phyloP scores from a whole-genome alignment of 2,797 vertebrate genomes.

The Varecia variegata region DNA sequence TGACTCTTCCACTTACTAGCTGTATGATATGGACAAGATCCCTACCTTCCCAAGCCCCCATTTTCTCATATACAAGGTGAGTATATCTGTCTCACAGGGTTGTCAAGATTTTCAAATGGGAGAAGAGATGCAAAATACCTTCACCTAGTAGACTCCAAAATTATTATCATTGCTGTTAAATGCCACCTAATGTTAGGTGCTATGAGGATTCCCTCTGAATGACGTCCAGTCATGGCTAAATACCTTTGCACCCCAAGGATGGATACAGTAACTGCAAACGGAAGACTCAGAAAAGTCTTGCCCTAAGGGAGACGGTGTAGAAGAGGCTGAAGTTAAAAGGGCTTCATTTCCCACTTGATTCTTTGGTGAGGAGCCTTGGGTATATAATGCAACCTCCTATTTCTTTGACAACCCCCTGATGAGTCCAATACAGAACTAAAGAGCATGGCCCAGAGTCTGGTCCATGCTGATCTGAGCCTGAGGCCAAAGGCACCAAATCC shows the following conservation, averaged over 20 bases:
- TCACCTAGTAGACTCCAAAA: neutral
- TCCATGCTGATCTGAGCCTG: neutral
- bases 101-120: neutral
- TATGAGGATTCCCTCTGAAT: neutral
- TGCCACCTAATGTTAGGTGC: neutral
- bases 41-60: neutral
- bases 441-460: neutral
- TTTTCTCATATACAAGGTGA: neutral
- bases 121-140: neutral
- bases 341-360: neutral
- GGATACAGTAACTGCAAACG: neutral
- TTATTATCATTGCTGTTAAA: neutral
- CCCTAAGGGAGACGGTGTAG: neutral
- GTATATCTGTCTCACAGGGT: neutral
- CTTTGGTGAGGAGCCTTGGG: neutral
- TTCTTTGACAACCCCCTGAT: neutral
- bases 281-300: neutral
- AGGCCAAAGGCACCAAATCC: neutral
- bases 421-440: neutral
- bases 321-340: too few relatives aligned
- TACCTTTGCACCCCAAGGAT: neutral
- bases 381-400: neutral
- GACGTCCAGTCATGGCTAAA: neutral
- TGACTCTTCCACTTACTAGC: neutral
- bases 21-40: neutral